These are phyloP conservation scores for Paratilapia polleni DNA, from an alignment of 2,113 vertebrate species.

Conservation along the genomic window DNA sequence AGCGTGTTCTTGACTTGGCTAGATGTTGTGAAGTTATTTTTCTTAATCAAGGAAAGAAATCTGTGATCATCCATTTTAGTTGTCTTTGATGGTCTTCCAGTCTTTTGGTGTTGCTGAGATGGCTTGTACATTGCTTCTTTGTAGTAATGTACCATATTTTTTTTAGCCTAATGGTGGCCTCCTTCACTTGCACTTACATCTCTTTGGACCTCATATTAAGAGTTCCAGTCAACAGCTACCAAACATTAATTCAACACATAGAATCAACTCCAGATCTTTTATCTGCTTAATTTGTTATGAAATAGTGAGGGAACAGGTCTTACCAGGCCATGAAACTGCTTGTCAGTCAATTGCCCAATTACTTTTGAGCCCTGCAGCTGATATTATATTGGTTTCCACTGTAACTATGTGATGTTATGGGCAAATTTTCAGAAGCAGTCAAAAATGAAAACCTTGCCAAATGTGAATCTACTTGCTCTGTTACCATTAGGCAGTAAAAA, in stretches of 20 bases:
- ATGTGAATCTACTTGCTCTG: neutral
- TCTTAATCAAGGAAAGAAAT: neutral
- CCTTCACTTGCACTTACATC: neutral
- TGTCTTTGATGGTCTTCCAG: neutral
- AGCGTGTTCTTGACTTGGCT: neutral
- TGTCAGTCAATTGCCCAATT: neutral
- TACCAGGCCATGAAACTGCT: neutral
- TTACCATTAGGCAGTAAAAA: neutral
- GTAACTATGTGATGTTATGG: neutral
- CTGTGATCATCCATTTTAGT: neutral
- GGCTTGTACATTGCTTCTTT: neutral
- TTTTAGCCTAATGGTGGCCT: neutral
- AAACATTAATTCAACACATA: neutral
- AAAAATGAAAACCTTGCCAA: neutral
- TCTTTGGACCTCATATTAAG: neutral
- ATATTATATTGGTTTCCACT: neutral
- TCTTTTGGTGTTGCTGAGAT: neutral
- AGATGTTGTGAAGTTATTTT: neutral
- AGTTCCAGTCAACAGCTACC: neutral
- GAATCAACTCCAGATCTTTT: neutral
- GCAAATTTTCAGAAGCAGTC: neutral
- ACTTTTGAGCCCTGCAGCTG: neutral
- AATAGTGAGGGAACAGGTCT: neutral
- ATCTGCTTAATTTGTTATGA: neutral
- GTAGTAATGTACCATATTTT: neutral